Percentiles rank a stretch among this genome's conserved stretches.
Conservation (phyloP, 30 jellyfish, hydroid and myxozoan species). For the Pelagia noctiluca region DNA sequence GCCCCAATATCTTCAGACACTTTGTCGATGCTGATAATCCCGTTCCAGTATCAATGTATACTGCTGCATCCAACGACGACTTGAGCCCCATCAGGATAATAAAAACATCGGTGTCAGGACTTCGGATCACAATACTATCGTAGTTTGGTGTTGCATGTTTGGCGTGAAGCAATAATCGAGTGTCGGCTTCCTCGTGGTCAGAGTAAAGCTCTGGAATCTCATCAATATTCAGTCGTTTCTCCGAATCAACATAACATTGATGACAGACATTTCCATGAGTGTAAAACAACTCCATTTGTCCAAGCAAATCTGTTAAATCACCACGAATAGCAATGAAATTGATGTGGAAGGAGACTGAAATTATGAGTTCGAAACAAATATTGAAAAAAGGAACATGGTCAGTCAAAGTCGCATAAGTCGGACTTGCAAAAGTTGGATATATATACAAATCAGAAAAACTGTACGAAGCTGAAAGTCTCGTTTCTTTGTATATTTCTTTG, state of each 20-base stretch:
- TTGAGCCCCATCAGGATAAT: conserved; percentile 15
- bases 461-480: background rate
- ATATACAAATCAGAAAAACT: background rate
- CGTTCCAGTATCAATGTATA: background rate
- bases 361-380: background rate
- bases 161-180: conserved; percentile 20
- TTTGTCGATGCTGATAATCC: too few relatives aligned
- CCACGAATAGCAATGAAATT: conserved; percentile 38
- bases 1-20: too few relatives aligned
- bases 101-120: too few relatives aligned
- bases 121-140: conserved; percentile 3
- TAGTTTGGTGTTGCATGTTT: conserved; percentile 26
- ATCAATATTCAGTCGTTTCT: conserved; percentile 19
- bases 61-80: conserved; percentile 31
- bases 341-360: conserved; percentile 6
- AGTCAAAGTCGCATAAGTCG: background rate
- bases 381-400: background rate
- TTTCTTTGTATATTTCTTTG: too few relatives aligned
- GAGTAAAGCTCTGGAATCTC: conserved; percentile 24
- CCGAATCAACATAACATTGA: conserved; percentile 18
- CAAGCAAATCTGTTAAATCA: conserved; percentile 21
- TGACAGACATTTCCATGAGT: conserved; percentile 23
- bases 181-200: conserved; percentile 20
- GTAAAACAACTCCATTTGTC: conserved; percentile 26
- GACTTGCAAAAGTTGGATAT: background rate